Percentiles rank a stretch among this genome's conserved stretches.
Conservation (phyloP, 2,113 vertebrate genomes). For the Microcebus lehilahytsara region DNA sequence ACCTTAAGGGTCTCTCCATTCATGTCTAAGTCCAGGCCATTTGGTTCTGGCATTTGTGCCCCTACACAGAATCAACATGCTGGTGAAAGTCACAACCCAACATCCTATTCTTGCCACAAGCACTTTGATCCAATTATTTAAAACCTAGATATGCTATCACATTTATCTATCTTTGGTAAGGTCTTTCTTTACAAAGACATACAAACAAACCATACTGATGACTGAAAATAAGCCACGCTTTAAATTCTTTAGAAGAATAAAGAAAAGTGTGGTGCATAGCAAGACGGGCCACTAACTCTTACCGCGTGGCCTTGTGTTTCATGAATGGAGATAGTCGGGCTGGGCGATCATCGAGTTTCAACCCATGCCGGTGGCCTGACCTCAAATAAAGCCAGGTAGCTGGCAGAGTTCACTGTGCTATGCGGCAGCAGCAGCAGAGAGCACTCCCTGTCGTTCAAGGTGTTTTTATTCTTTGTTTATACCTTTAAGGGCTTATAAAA, state of each 20-base stretch:
- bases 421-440: neutral
- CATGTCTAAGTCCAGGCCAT: neutral
- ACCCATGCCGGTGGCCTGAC: slow-evolving; percentile 1
- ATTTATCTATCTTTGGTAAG: neutral
- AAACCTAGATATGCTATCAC: neutral
- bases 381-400: slow-evolving; percentile 25
- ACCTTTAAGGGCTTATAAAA: slow-evolving; percentile 64
- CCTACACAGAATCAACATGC: neutral
- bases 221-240: neutral
- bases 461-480: slow-evolving; percentile 58
- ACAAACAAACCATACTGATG: neutral
- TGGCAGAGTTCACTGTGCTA: neutral
- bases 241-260: neutral
- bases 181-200: neutral
- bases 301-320: neutral
- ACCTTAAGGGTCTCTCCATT: neutral
- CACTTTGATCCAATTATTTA: neutral
- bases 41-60: neutral
- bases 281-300: neutral
- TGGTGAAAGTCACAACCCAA: neutral
- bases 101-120: neutral
- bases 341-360: neutral
- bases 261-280: neutral
- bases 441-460: neutral
- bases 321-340: neutral